Evolutionary conservation across 2,888 invertebrate genomes (phyloP), one percentile per base, ranked within the genome.

Genomic region (Xestoiulus laeticollis): DNA sequence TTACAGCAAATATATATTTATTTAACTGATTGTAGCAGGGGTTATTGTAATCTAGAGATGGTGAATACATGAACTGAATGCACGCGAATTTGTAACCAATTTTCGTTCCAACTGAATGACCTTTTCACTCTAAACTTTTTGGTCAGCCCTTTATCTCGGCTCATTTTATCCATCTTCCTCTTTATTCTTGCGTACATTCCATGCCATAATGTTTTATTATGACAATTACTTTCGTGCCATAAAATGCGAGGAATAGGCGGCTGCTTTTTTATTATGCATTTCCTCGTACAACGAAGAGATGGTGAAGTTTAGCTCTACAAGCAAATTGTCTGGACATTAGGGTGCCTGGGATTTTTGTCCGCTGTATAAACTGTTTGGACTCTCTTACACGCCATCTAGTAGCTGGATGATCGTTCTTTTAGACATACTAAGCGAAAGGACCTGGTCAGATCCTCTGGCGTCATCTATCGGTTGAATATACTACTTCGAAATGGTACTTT

Each of bases 141-240:
- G 59, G 22, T 22, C 22, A 22, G 5, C 10, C 22, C 22, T 22
- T 26, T 68, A 10, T 22, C 59, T 68, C 38, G 59, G 22, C 59
- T 22, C 22, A 22, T 68, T 22, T 22, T 26, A 68, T 26, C 22
- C 22, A 10, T 22, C 59, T 68, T 68, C 59, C 22, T 68, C 59
- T 68, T 68, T 68, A 68, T 68, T 19, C 59, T 68, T 68, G 59
- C 59, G 22, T 22, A 68, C 59, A 68, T 68, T 68, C 59, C 12
- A 22, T 68, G 59, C 59, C 59, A 68, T 68, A 68, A 68, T 68
- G 59, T 68, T 68, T 68, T 68, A 68, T 68, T 68, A 68, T 68
- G 59, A 68, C 59, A 68, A 68, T 68, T 68, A 68, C 59, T 68
- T 68, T 68, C 59, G 22, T 68, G 22, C 22, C 59, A 68, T 68